Base-by-base conservation (phyloP, 2,797 vertebrate genomes). In the Sebastes steindachneri region DNA sequence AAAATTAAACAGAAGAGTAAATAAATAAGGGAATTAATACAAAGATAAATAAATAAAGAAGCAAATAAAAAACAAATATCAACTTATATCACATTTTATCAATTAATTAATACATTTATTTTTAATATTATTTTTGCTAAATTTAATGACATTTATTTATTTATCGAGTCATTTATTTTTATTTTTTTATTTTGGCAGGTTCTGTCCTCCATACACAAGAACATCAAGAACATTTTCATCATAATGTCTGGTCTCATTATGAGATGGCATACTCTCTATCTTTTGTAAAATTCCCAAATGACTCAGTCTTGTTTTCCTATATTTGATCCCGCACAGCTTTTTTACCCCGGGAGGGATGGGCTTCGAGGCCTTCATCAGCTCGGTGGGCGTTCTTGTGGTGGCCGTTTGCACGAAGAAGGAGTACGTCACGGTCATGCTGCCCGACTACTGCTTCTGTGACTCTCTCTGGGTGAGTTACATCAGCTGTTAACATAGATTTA, bases 381-480 rank as follows among this genome's bases (percentile, higher is more conserved):
- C 92, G 21, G 96, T 95, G 0, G 98, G 98, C 5, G 92, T 95
- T 28, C 76, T 99, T 79, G 98, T 99, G 76, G 98, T 99, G 85
- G 98, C 98, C 1, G 98, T 99, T 21, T 99, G 98, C 92, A 99
- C 97, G 0, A 99, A 98, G 95, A 98, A 98, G 93, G 98, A 99
- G 88, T 99, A 99, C 7, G 97, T 98, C 64, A 99, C 98, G 0
- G 98, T 99, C 78, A 97, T 96, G 95, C 96, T 99, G 81, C 97
- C 98, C 0, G 98, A 99, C 78, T 97, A 98, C 91, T 98, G 97
- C 90, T 98, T 99, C 94, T 98, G 97, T 93, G 98, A 99, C 92
- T 99, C 98, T 3, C 97, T 99, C 65, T 99, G 98, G 98, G 98
- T 99, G 86, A 93, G 96, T 92, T n/a, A 51, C 66, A 68, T 73